Conservation (phyloP, 2,797 vertebrate genomes). For the Lateolabrax maculatus region DNA sequence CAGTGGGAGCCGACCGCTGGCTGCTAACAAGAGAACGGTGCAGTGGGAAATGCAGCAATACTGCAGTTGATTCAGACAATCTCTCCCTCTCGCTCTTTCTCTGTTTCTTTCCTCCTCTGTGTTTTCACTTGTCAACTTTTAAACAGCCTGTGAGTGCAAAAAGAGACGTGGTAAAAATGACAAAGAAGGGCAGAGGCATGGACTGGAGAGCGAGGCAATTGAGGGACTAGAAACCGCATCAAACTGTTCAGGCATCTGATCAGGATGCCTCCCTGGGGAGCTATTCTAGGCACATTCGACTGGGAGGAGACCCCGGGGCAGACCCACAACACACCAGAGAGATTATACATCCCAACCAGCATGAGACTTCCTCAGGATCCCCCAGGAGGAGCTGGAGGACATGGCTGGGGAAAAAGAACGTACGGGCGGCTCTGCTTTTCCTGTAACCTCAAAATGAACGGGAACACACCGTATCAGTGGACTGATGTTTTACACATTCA, state of each 20-base stretch:
- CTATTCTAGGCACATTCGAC: conserved; percentile 57
- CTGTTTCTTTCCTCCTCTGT: conserved; percentile 9
- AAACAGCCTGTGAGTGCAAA: conserved; percentile 47
- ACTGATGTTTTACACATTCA: neutral
- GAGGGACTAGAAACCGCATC: conserved; percentile 31
- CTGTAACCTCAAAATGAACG: conserved; percentile 21
- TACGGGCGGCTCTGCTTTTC: conserved; percentile 19
- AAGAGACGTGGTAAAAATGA: conserved; percentile 38
- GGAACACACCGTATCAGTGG: neutral
- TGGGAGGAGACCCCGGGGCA: conserved; percentile 55
- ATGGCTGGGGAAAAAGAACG: conserved; percentile 11
- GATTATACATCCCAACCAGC: conserved; percentile 60
- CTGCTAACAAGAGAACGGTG: conserved; percentile 51
- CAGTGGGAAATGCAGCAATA: conserved; percentile 39
- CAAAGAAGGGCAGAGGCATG: conserved; percentile 39
- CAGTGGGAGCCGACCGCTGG: conserved; percentile 40
- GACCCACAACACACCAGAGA: conserved; percentile 50
- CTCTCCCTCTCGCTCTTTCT: conserved; percentile 4
- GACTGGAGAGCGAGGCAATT: conserved; percentile 45
- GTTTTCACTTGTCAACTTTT: conserved; percentile 54
- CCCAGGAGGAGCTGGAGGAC: conserved; percentile 41
- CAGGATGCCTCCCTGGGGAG: conserved; percentile 46
- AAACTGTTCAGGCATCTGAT: conserved; percentile 40
- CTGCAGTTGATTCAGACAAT: conserved; percentile 51
- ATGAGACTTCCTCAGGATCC: conserved; percentile 26